phyloP scores from a whole-genome alignment of 2,797 vertebrate species.

The Otus scops region DNA sequence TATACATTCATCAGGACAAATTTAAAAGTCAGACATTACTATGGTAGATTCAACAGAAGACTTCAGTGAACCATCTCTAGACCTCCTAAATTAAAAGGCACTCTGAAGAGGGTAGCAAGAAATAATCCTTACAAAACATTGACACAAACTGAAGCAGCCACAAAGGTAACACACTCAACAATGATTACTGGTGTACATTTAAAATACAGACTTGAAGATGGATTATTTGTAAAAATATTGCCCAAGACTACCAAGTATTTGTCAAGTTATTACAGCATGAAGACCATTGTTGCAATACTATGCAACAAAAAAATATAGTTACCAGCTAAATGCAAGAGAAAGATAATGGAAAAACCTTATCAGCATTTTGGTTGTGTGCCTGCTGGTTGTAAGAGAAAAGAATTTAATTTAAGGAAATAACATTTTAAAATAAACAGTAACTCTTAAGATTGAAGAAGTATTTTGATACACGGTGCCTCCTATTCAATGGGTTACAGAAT shows the following conservation, averaged over 20 bases:
- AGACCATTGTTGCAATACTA: neutral
- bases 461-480: neutral
- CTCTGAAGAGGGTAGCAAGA: slow-evolving; percentile 39
- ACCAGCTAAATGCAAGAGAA: neutral
- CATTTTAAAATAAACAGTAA: neutral
- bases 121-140: slow-evolving; percentile 36
- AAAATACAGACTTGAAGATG: neutral
- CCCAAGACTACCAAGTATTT: neutral
- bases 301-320: neutral
- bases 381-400: neutral
- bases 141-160: neutral
- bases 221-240: slow-evolving; percentile 41
- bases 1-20: slow-evolving; percentile 72
- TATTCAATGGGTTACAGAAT: neutral
- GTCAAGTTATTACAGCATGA: slow-evolving; percentile 10
- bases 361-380: neutral
- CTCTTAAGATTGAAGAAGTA: neutral
- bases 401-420: neutral
- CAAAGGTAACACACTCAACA: neutral
- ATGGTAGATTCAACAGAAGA: slow-evolving; percentile 39
- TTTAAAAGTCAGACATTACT: slow-evolving; percentile 48
- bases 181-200: neutral
- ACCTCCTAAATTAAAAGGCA: slow-evolving; percentile 71
- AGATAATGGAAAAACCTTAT: neutral
- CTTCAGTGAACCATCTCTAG: slow-evolving; percentile 33